Base-by-base conservation (phyloP, 2,797 vertebrate species). In the Enteromius fasciolatus region DNA sequence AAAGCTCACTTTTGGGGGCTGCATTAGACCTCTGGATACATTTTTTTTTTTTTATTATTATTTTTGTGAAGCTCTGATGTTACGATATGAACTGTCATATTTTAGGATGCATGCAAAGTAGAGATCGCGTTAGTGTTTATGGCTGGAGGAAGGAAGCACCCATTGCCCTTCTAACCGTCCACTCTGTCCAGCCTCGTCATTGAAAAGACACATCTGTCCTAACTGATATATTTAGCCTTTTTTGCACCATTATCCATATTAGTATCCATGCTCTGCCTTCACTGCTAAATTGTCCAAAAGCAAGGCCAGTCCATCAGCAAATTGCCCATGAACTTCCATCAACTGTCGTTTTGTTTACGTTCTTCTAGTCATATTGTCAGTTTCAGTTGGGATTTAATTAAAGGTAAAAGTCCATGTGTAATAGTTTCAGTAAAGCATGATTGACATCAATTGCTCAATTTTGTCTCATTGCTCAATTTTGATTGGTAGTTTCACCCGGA, bases 401-500 rank as follows among this genome's bases (percentile, higher is more conserved):
- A 77, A 23, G 15, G 12, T 61, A 75, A 23, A 39, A n/a, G 18
- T n/a, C 11, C 20, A 23, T 15, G 20, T 74, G 5, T 48, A 52
- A 72, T 48, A 46, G 17, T 33, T 52, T 73, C 8, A 57, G 36
- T 36, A 36, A 39, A 64, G 25, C 25, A 20, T 33, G 69, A 20
- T 11, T 46, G 80, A 33, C 15, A 61, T 76, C 44, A 28, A 17
- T 88, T 63, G 85, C 57, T 46, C 36, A 78, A 20, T 90, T 90
- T 87, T 92, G 1, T 79, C 25, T 73, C 52, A 17, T 88, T 63
- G 85, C 57, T 46, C 36, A 78, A 20, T 90, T 90, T 87, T 92
- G 89, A 91, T 93, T 92, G 92, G 86, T 93, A 96, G 96, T 94
- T 95, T 91, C 96, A 97, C 84, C 95, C 96, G 52, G 96, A 97